Evolutionary conservation across 2,888 invertebrate genomes (phyloP).

Genomic region (Beris chalybata): DNA sequence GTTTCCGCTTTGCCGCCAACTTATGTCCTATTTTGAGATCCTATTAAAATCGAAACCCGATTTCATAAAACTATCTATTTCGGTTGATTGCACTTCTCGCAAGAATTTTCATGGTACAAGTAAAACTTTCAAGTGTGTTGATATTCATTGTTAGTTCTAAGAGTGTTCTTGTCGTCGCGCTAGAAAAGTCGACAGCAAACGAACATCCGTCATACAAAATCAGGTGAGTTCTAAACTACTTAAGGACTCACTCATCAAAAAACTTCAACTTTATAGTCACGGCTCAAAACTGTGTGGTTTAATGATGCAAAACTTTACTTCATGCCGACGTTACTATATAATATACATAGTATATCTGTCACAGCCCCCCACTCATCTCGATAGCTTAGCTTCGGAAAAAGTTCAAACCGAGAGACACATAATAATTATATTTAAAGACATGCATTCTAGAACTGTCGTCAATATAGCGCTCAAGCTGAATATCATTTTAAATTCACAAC

Average conservation of each 20-base stretch:
- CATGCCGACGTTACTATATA: conserved; percentile 19
- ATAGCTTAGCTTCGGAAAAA: neutral
- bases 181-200: conserved; percentile 25
- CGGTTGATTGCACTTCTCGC: conserved; percentile 2
- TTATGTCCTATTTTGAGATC: too few species aligned
- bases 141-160: conserved; percentile 28
- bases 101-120: conserved; percentile 22
- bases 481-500: conserved; percentile 19
- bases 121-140: conserved; percentile 27
- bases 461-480: conserved; percentile 1
- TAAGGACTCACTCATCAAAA: conserved; percentile 28
- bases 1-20: too few species aligned
- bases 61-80: too few species aligned
- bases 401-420: conserved; percentile 18
- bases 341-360: conserved; percentile 10
- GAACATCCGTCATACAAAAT: conserved; percentile 26
- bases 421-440: conserved; percentile 22
- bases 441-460: neutral
- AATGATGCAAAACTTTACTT: conserved; percentile 21
- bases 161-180: neutral
- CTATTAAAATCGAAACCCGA: too few species aligned
- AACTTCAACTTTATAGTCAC: conserved; percentile 18
- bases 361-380: neutral
- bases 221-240: conserved; percentile 20
- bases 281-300: conserved; percentile 22